phyloP scores from a whole-genome alignment of 2,888 invertebrate genomes.

The Drosophila merina region DNA sequence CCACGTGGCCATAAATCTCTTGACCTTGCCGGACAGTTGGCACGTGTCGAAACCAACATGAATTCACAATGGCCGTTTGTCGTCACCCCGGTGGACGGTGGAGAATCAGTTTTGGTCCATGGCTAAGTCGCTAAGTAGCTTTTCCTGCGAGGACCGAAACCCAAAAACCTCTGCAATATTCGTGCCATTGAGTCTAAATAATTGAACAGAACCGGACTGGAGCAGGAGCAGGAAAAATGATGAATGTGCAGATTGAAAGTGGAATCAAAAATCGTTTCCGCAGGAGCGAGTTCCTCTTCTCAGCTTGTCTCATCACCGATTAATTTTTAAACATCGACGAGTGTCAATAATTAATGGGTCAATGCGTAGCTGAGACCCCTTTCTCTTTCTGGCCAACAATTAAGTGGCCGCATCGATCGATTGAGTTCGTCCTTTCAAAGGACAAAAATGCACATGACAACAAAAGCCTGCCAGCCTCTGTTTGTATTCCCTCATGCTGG shows the following conservation, averaged over 20 bases:
- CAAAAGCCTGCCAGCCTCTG: slow-evolving; percentile 30
- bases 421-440: slow-evolving; percentile 25
- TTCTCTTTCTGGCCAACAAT: slow-evolving; percentile 33
- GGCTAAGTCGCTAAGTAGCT: slow-evolving; percentile 63
- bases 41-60: slow-evolving; percentile 71
- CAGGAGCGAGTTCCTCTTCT: not conserved
- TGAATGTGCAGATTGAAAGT: slow-evolving; percentile 26
- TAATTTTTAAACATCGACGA: slow-evolving; percentile 47
- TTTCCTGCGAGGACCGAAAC: slow-evolving; percentile 6
- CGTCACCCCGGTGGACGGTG: slow-evolving; percentile 39
- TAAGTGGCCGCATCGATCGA: slow-evolving; percentile 41
- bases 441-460: slow-evolving; percentile 43
- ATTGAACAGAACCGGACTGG: not conserved
- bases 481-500: slow-evolving; percentile 19
- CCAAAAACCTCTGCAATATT: slow-evolving; percentile 32
- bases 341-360: slow-evolving; percentile 60
- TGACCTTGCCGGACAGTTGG: slow-evolving; percentile 33
- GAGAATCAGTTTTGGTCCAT: slow-evolving; percentile 6
- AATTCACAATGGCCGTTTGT: slow-evolving; percentile 71
- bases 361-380: slow-evolving; percentile 11
- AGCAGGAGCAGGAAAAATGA: slow-evolving; percentile 11
- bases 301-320: slow-evolving; percentile 24
- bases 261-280: slow-evolving; percentile 11
- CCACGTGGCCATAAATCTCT: slow-evolving; percentile 30
- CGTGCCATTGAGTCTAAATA: slow-evolving; percentile 19